Percentiles rank a stretch among this genome's conserved stretches.
phyloP scores from a whole-genome alignment of 2,113 vertebrate species.

The Gallinago paraguaiae region DNA sequence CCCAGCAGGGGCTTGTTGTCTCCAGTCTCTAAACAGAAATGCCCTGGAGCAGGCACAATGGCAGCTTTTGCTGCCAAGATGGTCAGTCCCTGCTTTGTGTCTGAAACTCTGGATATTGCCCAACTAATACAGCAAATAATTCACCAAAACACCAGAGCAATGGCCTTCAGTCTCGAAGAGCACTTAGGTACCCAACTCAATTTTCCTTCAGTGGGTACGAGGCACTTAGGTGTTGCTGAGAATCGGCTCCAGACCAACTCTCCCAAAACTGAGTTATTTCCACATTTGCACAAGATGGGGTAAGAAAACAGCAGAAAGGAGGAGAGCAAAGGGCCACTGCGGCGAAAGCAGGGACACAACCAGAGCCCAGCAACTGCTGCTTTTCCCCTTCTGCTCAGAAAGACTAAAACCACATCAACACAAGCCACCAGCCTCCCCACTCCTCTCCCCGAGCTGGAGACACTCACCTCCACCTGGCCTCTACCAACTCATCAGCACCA shows the following conservation, averaged over 20 bases:
- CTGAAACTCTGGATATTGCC: neutral
- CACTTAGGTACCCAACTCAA: neutral
- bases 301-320: neutral
- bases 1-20: neutral
- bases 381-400: neutral
- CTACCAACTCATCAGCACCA: neutral
- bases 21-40: neutral
- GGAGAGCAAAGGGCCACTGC: neutral
- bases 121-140: neutral
- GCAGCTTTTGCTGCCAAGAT: neutral
- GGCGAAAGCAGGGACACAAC: neutral
- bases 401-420: neutral
- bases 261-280: rapidly evolving
- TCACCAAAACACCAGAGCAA: neutral
- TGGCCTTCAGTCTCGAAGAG: neutral
- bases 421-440: neutral
- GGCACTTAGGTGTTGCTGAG: rapidly evolving
- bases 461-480: neutral
- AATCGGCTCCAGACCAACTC: neutral
- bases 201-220: neutral
- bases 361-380: neutral
- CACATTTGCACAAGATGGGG: neutral
- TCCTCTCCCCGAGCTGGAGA: neutral
- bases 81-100: neutral
- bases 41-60: neutral